These are phyloP conservation scores for Anas bernieri DNA, from an alignment of 2,797 vertebrate genomes.

Conservation along the genomic window DNA sequence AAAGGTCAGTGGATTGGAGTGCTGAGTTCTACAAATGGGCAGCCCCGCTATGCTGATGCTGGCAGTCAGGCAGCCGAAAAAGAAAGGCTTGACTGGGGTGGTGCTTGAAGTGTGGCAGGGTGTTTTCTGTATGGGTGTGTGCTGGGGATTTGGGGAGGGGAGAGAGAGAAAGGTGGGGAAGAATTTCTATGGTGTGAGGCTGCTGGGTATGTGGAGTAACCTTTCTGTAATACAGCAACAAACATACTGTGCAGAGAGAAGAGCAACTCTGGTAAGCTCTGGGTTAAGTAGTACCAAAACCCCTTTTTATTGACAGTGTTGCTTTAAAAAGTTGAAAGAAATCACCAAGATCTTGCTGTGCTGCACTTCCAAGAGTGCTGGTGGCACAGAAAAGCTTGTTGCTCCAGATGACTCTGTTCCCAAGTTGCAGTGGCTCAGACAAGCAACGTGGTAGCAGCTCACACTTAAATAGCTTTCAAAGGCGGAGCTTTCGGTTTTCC, in stretches of 20 bases:
- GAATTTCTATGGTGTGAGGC: background rate
- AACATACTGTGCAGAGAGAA: background rate
- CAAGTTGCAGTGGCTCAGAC: background rate
- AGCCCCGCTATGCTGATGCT: background rate
- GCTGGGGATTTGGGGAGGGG: background rate
- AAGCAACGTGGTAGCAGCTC: background rate
- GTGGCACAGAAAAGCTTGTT: background rate
- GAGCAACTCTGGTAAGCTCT: background rate
- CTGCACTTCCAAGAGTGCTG: background rate
- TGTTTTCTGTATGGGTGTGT: background rate
- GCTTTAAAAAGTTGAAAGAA: background rate
- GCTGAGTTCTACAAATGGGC: conserved; percentile 10
- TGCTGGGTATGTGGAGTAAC: background rate
- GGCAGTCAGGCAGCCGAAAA: background rate
- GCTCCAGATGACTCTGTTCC: background rate
- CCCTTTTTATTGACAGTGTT: background rate
- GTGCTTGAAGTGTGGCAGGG: background rate
- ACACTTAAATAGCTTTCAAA: background rate
- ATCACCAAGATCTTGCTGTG: background rate
- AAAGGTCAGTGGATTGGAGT: conserved; percentile 36
- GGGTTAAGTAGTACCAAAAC: background rate
- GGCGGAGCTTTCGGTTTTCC: background rate
- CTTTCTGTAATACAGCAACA: background rate
- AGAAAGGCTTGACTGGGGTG: background rate
- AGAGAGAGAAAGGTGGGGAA: background rate